Conservation (phyloP, 2,888 invertebrate species). For the Tachina fera region DNA sequence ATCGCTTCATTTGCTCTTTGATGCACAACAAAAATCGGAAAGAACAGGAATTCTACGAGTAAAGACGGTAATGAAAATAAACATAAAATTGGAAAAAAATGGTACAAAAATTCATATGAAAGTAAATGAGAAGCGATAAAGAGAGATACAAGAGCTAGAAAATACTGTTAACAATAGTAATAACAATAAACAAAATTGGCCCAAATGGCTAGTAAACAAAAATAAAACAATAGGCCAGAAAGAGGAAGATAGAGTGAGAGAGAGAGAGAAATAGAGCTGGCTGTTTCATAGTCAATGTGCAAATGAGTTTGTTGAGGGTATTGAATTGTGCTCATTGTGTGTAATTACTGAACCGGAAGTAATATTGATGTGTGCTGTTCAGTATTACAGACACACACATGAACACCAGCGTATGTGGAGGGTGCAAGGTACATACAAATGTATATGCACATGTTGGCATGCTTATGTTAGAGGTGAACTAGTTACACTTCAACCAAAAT, state of each 20-base stretch:
- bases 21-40: conserved; percentile 41
- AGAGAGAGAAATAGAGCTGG: conserved; percentile 35
- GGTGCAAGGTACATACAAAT: neutral
- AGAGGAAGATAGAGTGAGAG: neutral
- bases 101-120: conserved; percentile 16
- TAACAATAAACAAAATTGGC: conserved; percentile 41
- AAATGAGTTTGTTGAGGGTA: conserved; percentile 65
- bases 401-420: neutral
- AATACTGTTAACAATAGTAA: conserved; percentile 14
- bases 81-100: neutral
- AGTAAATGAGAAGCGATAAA: conserved; percentile 58
- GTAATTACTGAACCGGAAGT: conserved; percentile 68
- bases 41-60: neutral
- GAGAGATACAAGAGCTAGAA: conserved; percentile 33
- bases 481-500: no score
- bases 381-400: conserved; percentile 10
- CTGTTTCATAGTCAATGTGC: conserved; percentile 47
- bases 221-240: conserved; percentile 15
- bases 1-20: conserved; percentile 70
- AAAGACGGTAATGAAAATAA: neutral
- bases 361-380: conserved; percentile 58
- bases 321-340: conserved; percentile 60
- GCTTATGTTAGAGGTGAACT: neutral
- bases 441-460: conserved; percentile 2
- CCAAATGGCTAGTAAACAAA: conserved; percentile 44